These are phyloP conservation scores for Phymastichus coffea DNA, from an alignment of 1,140 invertebrate genomes.

Conservation along the genomic window DNA sequence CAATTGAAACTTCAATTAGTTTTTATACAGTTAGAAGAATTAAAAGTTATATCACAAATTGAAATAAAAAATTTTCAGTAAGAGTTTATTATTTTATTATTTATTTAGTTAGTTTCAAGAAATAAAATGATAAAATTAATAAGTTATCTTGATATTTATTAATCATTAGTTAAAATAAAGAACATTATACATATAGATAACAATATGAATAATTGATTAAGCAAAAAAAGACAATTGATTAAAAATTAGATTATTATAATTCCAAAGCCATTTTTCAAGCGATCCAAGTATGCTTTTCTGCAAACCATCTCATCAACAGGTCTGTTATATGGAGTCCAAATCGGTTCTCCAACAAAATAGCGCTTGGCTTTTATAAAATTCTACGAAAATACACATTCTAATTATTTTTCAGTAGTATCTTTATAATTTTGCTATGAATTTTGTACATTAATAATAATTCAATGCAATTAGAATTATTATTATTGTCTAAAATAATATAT, in stretches of 20 bases:
- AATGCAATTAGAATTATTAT: no score
- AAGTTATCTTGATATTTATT: no score
- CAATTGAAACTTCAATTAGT: no score
- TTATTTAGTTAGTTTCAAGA: not conserved
- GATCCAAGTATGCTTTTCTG: conserved; percentile 70
- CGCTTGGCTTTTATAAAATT: conserved; percentile 85
- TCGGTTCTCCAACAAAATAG: conserved; percentile 89
- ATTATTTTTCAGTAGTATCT: no score
- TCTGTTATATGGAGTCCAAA: conserved; percentile 88
- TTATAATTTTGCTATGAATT: no score
- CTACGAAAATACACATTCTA: conserved; percentile 55
- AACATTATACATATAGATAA: no score
- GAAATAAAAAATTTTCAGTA: no score
- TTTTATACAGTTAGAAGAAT: no score
- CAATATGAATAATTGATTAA: not conserved
- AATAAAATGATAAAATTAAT: no score
- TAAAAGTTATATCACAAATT: no score
- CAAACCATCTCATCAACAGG: conserved; percentile 85
- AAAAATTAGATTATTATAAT: conserved; percentile 28
- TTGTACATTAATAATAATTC: no score
- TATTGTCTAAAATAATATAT: conserved; percentile 10
- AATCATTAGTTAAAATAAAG: no score
- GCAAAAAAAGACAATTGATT: not conserved
- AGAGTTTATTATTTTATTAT: not conserved
- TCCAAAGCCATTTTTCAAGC: conserved; percentile 61